Evolutionary conservation across 2,888 invertebrate species (phyloP).

Genomic region (Lumbricus terrestris): DNA sequence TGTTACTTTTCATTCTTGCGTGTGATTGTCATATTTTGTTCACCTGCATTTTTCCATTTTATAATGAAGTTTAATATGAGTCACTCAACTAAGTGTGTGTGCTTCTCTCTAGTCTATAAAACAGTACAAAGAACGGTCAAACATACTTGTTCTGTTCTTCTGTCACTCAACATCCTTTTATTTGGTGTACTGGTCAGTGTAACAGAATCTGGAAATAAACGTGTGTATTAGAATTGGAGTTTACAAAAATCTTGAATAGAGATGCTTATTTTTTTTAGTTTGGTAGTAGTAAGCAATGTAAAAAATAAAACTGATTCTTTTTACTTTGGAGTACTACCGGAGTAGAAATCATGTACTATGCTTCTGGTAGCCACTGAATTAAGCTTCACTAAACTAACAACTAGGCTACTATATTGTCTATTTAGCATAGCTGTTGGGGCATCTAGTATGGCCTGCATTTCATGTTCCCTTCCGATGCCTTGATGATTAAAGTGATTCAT

Average conservation of each 20-base stretch:
- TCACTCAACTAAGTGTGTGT: background rate
- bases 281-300: background rate
- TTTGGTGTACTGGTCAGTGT: background rate
- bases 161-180: background rate
- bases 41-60: background rate
- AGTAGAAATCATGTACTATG: background rate
- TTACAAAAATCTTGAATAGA: background rate
- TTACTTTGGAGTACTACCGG: background rate
- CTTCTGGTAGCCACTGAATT: too few species aligned
- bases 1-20: background rate
- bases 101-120: background rate
- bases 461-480: too few species aligned
- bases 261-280: too few species aligned
- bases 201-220: background rate
- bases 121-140: background rate
- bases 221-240: background rate
- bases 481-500: too few species aligned
- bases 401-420: too few species aligned
- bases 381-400: too few species aligned
- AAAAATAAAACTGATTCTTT: background rate
- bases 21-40: background rate
- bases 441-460: too few species aligned
- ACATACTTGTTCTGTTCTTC: background rate
- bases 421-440: too few species aligned
- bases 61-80: background rate